phyloP scores from a whole-genome alignment of 1,140 invertebrate species.

The Coenobita brevimanus region DNA sequence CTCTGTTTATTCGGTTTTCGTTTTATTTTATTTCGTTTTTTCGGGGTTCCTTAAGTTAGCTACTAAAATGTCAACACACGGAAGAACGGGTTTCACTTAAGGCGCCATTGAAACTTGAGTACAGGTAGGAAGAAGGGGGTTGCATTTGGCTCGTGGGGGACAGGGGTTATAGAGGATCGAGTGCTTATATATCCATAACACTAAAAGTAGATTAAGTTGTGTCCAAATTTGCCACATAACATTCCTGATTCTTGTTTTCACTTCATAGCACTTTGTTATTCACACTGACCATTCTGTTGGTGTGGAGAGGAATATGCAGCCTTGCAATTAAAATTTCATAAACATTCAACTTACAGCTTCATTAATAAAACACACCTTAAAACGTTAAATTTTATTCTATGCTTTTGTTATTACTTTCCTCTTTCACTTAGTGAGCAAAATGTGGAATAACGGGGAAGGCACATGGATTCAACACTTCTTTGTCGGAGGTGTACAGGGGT shows the following conservation, averaged over 20 bases:
- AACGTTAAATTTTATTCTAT: too few relatives aligned
- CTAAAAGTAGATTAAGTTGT: too few relatives aligned
- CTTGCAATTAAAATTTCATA: too few relatives aligned
- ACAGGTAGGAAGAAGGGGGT: not conserved
- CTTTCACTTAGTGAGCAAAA: slow-evolving; percentile 35
- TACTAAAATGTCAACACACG: slow-evolving; percentile 24
- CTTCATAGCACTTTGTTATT: too few relatives aligned
- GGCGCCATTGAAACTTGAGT: slow-evolving; percentile 40
- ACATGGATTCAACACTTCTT: slow-evolving; percentile 2
- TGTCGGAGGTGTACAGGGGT: too few relatives aligned
- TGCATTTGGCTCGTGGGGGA: not conserved
- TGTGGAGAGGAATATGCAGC: too few relatives aligned
- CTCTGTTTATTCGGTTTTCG: too few relatives aligned
- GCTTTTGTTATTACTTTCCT: not conserved
- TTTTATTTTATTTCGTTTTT: not conserved
- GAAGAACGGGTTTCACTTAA: slow-evolving; percentile 63
- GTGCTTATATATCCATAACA: too few relatives aligned
- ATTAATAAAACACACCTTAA: too few relatives aligned
- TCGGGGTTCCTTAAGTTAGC: slow-evolving; percentile 31
- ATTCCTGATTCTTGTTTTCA: not conserved
- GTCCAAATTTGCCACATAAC: not conserved
- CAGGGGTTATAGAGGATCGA: not conserved
- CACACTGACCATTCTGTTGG: too few relatives aligned
- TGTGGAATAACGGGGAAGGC: slow-evolving; percentile 15
- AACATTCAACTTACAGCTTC: too few relatives aligned